A percentile compares a stretch with the other conserved stretches of the same genome.
phyloP scores from a whole-genome alignment of 2,888 invertebrate genomes.

The Lasioglossum lativentre region DNA sequence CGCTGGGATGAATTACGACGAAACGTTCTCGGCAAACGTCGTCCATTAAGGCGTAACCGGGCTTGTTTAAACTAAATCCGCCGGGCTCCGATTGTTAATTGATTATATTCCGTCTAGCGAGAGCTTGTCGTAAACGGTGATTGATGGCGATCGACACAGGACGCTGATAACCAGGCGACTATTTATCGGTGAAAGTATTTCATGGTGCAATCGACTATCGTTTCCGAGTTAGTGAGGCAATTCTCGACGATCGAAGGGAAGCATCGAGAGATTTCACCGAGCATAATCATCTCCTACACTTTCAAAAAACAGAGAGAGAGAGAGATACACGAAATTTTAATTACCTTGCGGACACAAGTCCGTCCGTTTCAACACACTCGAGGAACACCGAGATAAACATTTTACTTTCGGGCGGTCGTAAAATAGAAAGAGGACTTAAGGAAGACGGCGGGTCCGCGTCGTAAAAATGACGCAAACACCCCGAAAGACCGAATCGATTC shows the following conservation, averaged over 20 bases:
- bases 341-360: not conserved
- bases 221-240: conserved; percentile 3
- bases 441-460: not conserved
- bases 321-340: conserved; percentile 1
- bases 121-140: not conserved
- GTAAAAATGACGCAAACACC: conserved; percentile 25
- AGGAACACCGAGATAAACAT: not conserved
- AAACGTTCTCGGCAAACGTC: not conserved
- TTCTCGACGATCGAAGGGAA: not conserved
- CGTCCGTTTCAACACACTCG: not conserved
- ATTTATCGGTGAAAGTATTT: conserved; percentile 24
- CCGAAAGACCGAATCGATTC: conserved; percentile 8
- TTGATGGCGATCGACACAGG: not conserved
- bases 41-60: not conserved
- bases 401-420: not conserved
- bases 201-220: not conserved
- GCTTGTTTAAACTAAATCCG: not conserved
- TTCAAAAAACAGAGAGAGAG: not conserved
- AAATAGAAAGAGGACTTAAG: not conserved
- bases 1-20: conserved; percentile 9
- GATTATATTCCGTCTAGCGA: not conserved
- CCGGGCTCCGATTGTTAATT: conserved; percentile 6
- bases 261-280: not conserved
- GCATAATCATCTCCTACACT: not conserved
- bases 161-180: conserved; percentile 2